A percentile compares a stretch with the other conserved stretches of the same genome.
Conservation (phyloP, 1,140 invertebrate genomes). For the Drosophila lowei region DNA sequence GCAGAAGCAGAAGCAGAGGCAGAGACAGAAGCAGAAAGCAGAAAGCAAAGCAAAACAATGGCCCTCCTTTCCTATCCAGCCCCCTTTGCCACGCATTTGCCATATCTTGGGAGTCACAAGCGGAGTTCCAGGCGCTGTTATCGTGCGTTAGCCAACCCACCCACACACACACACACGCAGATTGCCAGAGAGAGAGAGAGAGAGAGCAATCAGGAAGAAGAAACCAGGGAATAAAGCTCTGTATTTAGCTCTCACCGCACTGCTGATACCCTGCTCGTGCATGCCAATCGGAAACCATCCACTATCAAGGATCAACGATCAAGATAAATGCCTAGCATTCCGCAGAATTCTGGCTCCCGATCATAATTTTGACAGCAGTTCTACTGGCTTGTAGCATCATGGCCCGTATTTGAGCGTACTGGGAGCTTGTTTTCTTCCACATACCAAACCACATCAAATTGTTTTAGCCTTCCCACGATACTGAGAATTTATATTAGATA, state of each 20-base stretch:
- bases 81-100: not conserved
- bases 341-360: no score
- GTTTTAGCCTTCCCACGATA: no score
- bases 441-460: no score
- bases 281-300: no score
- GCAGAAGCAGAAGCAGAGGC: conserved; percentile 4
- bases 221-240: conserved; percentile 45
- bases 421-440: no score
- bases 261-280: conserved; percentile 4
- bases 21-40: conserved; percentile 21
- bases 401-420: no score
- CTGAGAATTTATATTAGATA: no score
- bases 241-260: not conserved
- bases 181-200: no score
- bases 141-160: conserved; percentile 69
- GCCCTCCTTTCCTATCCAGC: conserved; percentile 8
- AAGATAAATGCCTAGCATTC: no score
- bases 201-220: conserved; percentile 59
- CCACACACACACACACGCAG: conserved; percentile 33
- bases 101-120: not conserved
- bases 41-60: conserved; percentile 43
- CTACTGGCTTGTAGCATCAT: no score
- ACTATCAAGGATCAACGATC: no score
- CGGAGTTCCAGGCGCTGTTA: conserved; percentile 52
- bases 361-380: no score